phyloP scores from a whole-genome alignment of 1,140 invertebrate genomes.

The Leptinotarsa lineolata region DNA sequence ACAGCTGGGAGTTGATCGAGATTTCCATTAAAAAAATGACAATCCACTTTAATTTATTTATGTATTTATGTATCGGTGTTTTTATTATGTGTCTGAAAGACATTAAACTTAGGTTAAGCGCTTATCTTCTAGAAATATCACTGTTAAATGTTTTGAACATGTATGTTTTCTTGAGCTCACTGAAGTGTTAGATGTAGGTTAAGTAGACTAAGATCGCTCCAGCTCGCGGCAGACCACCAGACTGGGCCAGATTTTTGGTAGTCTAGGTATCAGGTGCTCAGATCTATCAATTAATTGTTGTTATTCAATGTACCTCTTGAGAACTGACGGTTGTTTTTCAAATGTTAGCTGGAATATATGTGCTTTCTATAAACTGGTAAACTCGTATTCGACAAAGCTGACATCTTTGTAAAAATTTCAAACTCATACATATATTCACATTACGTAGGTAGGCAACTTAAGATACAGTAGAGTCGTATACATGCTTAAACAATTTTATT shows the following conservation, averaged over 20 bases:
- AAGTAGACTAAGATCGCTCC: conserved; percentile 21
- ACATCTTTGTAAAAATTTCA: too few species aligned
- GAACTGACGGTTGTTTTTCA: conserved; percentile 49
- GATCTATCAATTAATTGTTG: conserved; percentile 51
- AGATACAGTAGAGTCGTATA: too few species aligned
- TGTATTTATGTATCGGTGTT: conserved; percentile 50
- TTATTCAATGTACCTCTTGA: conserved; percentile 49
- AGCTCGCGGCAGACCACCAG: conserved; percentile 31
- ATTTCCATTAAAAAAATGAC: conserved; percentile 51
- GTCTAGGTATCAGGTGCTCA: conserved; percentile 51
- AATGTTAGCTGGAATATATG: neutral
- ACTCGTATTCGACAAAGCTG: too few species aligned
- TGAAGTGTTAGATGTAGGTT: conserved; percentile 31
- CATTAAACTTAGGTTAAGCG: conserved; percentile 50
- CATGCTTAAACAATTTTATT: too few species aligned
- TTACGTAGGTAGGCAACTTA: too few species aligned
- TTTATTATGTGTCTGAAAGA: conserved; percentile 48
- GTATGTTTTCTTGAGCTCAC: conserved; percentile 44
- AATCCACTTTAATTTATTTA: conserved; percentile 50
- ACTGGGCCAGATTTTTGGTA: conserved; percentile 49
- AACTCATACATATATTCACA: too few species aligned
- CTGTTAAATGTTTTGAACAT: conserved; percentile 50
- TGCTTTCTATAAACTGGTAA: neutral
- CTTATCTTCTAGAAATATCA: conserved; percentile 46
- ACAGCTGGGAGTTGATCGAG: conserved; percentile 31